Evolutionary conservation across 2,113 vertebrate species (phyloP).

Genomic region (Coryphaenoides rupestris): DNA sequence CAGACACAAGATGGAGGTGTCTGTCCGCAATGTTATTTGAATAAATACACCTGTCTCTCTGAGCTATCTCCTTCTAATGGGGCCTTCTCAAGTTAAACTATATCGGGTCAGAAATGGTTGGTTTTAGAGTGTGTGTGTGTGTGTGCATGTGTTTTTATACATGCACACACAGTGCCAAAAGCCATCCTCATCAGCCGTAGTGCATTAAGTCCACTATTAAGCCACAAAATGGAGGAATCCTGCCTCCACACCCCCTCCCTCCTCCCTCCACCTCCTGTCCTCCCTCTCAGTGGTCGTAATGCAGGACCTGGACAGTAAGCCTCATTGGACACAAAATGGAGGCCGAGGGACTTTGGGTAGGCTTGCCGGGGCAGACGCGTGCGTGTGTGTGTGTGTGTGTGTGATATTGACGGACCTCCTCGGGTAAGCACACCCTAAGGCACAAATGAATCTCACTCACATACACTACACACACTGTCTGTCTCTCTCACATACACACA

Average conservation of each 20-base stretch:
- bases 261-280: constrained; percentile 22
- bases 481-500: no score
- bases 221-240: constrained; percentile 40
- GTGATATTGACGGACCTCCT: constrained; percentile 47
- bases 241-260: constrained; percentile 27
- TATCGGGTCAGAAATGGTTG: neutral
- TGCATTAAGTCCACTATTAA: constrained; percentile 19
- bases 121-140: constrained; percentile 1
- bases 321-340: constrained; percentile 42
- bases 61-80: neutral
- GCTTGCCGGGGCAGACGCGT: constrained; percentile 31
- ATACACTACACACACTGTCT: no score
- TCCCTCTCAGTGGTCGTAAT: constrained; percentile 18
- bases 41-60: no score
- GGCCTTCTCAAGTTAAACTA: neutral
- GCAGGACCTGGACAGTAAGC: constrained; percentile 37
- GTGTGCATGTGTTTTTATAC: no score
- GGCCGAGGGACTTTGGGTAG: constrained; percentile 19
- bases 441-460: no score
- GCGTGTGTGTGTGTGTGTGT: constrained; percentile 17
- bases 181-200: constrained; percentile 7
- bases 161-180: neutral
- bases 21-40: neutral
- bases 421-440: neutral
- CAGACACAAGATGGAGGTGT: constrained; percentile 8